phyloP scores from a whole-genome alignment of 2,113 vertebrate species.

The Microtus richardsoni region DNA sequence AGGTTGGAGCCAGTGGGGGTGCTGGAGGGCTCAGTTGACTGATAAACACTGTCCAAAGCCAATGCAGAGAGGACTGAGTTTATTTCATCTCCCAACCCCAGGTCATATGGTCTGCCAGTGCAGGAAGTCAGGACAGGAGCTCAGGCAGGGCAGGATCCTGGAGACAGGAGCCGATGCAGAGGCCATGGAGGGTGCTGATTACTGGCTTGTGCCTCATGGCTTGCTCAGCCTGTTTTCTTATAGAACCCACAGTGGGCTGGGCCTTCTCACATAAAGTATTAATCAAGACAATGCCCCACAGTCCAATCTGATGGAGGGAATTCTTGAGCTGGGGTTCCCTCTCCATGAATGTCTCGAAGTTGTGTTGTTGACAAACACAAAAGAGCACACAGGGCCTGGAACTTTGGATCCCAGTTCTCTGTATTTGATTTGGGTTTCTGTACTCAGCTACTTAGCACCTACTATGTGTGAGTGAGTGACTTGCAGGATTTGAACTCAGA shows the following conservation, averaged over 20 bases:
- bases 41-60: background rate
- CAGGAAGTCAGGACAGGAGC: background rate
- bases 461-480: background rate
- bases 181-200: background rate
- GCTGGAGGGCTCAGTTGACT: background rate
- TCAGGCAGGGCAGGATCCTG: too few species aligned
- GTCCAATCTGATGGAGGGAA: background rate
- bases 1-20: background rate
- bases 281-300: background rate
- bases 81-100: background rate
- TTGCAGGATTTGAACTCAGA: background rate
- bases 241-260: background rate
- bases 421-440: background rate
- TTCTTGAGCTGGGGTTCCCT: background rate
- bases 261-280: background rate
- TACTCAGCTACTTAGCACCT: background rate
- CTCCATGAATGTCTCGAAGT: background rate
- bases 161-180: background rate
- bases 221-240: background rate
- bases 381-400: background rate
- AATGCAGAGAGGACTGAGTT: background rate
- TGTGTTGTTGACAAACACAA: background rate
- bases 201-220: background rate
- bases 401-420: background rate
- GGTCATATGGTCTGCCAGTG: background rate